Percentiles rank a stretch among this genome's conserved stretches.
phyloP scores from a whole-genome alignment of 2,113 vertebrate genomes.

The Crocuta crocuta region DNA sequence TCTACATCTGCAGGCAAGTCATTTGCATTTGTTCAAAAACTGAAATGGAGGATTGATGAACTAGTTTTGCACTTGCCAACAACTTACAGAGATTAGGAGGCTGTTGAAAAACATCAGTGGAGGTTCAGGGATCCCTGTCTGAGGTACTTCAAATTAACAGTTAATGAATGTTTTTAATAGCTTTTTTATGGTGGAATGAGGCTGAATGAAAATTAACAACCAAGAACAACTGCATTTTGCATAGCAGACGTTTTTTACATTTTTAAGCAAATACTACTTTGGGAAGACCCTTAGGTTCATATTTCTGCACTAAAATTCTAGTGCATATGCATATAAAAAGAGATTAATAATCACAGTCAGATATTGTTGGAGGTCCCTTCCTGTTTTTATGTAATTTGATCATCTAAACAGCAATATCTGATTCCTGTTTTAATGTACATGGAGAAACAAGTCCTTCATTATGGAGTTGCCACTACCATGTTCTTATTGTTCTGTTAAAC shows the following conservation, averaged over 20 bases:
- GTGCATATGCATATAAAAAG: neutral
- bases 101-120: slow-evolving; percentile 79
- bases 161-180: slow-evolving; percentile 83
- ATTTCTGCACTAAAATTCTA: slow-evolving; percentile 46
- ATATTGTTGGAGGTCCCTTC: neutral
- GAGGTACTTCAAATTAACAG: slow-evolving; percentile 83
- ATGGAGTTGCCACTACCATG: neutral
- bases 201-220: slow-evolving; percentile 72
- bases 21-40: slow-evolving; percentile 71
- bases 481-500: neutral
- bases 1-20: slow-evolving; percentile 66
- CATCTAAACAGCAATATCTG: neutral
- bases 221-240: slow-evolving; percentile 64
- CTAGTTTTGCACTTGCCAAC: slow-evolving; percentile 73
- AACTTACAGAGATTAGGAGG: slow-evolving; percentile 83
- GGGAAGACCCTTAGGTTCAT: slow-evolving; percentile 63
- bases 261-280: slow-evolving; percentile 77
- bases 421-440: neutral
- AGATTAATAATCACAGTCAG: neutral
- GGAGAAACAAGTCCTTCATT: slow-evolving; percentile 16
- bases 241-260: slow-evolving; percentile 70
- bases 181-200: slow-evolving; percentile 79
- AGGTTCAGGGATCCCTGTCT: slow-evolving; percentile 78
- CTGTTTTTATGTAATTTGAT: neutral
- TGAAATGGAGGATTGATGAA: slow-evolving; percentile 62